Conservation (phyloP, 2,888 invertebrate species). For the Antheraea assamensis region DNA sequence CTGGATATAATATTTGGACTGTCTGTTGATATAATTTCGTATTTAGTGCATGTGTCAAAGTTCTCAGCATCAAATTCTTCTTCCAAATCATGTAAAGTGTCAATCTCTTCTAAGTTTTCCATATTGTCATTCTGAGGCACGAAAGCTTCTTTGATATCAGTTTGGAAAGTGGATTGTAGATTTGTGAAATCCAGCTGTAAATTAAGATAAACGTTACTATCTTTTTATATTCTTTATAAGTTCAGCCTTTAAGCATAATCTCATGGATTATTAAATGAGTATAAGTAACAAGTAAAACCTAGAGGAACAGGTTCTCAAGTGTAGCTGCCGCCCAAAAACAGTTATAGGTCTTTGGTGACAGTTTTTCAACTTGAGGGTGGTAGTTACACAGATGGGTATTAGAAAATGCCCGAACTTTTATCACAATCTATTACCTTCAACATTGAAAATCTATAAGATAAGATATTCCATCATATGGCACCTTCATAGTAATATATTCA, state of each 20-base stretch:
- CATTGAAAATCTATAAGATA: no score
- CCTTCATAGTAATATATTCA: no score
- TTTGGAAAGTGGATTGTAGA: conserved; percentile 28
- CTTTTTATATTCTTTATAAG: neutral
- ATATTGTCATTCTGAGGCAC: conserved; percentile 56
- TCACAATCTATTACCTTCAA: no score
- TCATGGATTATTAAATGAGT: neutral
- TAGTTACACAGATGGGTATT: no score
- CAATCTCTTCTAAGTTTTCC: conserved; percentile 58
- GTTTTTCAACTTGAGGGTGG: neutral
- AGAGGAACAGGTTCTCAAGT: no score
- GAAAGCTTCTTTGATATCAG: conserved; percentile 40
- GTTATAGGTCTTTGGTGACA: neutral
- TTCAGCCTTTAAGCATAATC: no score
- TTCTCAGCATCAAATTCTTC: conserved; percentile 71
- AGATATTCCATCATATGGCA: no score
- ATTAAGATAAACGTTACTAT: neutral
- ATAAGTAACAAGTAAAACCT: neutral
- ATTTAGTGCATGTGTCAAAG: conserved; percentile 72
- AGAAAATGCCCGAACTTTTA: no score
- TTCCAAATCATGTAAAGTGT: conserved; percentile 71
- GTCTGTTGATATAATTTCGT: conserved; percentile 77
- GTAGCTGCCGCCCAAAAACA: no score
- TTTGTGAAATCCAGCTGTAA: conserved; percentile 68
- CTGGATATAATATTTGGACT: conserved; percentile 74